Evolutionary conservation across 1,140 invertebrate genomes (phyloP).

Genomic region (Yoshiicerus persimilis): DNA sequence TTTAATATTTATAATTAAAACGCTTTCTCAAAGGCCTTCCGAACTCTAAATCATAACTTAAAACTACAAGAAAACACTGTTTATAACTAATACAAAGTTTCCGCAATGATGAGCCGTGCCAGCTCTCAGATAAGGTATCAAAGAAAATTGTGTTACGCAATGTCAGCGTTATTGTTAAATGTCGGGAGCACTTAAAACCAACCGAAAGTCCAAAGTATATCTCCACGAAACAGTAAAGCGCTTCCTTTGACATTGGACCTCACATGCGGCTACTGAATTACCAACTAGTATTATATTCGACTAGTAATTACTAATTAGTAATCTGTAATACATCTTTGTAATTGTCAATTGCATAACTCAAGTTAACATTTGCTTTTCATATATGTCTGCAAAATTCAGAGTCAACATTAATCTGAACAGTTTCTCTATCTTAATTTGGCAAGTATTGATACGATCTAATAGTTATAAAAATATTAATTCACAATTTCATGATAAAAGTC

Average conservation of each 20-base stretch:
- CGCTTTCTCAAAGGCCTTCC: not conserved
- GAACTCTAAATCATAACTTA: not conserved
- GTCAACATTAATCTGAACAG: no score
- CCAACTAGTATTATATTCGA: no score
- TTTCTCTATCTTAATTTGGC: no score
- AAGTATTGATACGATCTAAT: no score
- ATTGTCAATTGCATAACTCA: no score
- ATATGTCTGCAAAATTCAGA: no score
- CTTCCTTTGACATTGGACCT: not conserved
- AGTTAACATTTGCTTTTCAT: no score
- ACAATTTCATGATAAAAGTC: no score
- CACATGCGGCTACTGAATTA: not conserved
- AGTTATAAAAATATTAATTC: no score
- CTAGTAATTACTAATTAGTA: no score
- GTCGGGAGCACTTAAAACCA: not conserved
- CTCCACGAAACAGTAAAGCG: not conserved
- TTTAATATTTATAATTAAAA: conserved; percentile 20
- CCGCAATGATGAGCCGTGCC: not conserved
- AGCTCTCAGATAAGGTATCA: not conserved
- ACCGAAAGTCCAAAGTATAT: not conserved
- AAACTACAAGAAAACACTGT: not conserved
- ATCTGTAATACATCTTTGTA: no score
- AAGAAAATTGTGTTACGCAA: not conserved
- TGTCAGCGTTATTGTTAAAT: not conserved
- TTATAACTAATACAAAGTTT: not conserved